These are phyloP conservation scores for Lithodes maja DNA, from an alignment of 2,888 invertebrate genomes.

Conservation along the genomic window DNA sequence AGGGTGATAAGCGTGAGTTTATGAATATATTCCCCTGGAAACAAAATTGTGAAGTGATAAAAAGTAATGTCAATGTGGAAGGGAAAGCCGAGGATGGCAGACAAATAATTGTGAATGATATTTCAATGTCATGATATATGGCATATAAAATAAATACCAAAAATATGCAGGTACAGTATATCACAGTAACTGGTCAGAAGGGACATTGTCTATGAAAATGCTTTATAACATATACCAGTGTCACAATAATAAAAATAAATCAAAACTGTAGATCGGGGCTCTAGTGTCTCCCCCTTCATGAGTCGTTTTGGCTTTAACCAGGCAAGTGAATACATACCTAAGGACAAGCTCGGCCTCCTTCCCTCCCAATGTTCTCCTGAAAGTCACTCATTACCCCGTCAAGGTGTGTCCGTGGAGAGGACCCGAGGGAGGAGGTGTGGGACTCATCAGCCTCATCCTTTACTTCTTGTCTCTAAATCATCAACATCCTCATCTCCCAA, in stretches of 20 bases:
- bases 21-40: not conserved
- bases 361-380: conserved; percentile 46
- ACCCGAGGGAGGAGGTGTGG: conserved; percentile 33
- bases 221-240: conserved; percentile 19
- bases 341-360: conserved; percentile 35
- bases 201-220: conserved; percentile 22
- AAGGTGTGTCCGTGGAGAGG: conserved; percentile 1
- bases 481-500: conserved; percentile 27
- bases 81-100: not conserved
- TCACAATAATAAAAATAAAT: conserved; percentile 7
- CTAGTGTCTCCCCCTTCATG: conserved; percentile 7
- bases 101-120: not conserved
- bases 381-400: conserved; percentile 61
- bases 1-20: no score
- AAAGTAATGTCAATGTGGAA: not conserved
- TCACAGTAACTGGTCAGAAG: not conserved
- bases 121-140: not conserved
- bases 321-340: conserved; percentile 51
- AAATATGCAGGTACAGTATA: not conserved
- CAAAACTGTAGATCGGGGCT: not conserved
- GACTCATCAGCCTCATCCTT: conserved; percentile 42
- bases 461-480: conserved; percentile 36
- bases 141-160: not conserved
- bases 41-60: not conserved
- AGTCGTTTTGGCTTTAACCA: conserved; percentile 11